Percentiles rank a stretch among this genome's conserved stretches.
Evolutionary conservation across 1,140 invertebrate genomes (phyloP).

Genomic region (Drosophila gunungcola): DNA sequence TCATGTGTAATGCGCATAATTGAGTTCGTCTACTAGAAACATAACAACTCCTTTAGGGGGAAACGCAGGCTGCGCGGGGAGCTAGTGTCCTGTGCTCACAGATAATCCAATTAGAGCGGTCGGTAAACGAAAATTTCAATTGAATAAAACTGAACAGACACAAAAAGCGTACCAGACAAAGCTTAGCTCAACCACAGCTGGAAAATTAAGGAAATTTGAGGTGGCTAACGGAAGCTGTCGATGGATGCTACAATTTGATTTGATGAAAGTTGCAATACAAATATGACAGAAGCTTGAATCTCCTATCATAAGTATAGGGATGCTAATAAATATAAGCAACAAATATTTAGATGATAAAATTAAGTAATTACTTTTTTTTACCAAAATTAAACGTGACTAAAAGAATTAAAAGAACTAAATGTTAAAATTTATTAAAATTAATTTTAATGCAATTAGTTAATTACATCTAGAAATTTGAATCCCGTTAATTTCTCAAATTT

Average conservation of each 20-base stretch:
- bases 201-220: constrained; percentile 8
- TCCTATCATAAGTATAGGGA: not conserved
- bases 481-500: too few relatives aligned
- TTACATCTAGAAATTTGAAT: too few relatives aligned
- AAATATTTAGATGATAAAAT: not conserved
- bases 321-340: not conserved
- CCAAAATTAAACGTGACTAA: too few relatives aligned
- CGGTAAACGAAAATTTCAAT: constrained; percentile 65
- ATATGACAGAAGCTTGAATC: not conserved
- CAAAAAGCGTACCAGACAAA: not conserved
- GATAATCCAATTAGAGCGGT: constrained; percentile 60
- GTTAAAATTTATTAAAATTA: too few relatives aligned
- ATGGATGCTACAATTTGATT: constrained; percentile 24
- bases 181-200: constrained; percentile 5
- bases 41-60: constrained; percentile 72
- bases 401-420: too few relatives aligned
- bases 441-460: too few relatives aligned
- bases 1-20: constrained; percentile 66
- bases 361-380: too few relatives aligned
- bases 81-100: constrained; percentile 22
- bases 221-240: constrained; percentile 18
- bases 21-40: constrained; percentile 59
- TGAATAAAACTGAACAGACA: constrained; percentile 49
- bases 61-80: not conserved
- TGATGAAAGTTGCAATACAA: constrained; percentile 1